Conservation (phyloP, 2,113 vertebrate species). For the Tretioscincus oriximinensis region DNA sequence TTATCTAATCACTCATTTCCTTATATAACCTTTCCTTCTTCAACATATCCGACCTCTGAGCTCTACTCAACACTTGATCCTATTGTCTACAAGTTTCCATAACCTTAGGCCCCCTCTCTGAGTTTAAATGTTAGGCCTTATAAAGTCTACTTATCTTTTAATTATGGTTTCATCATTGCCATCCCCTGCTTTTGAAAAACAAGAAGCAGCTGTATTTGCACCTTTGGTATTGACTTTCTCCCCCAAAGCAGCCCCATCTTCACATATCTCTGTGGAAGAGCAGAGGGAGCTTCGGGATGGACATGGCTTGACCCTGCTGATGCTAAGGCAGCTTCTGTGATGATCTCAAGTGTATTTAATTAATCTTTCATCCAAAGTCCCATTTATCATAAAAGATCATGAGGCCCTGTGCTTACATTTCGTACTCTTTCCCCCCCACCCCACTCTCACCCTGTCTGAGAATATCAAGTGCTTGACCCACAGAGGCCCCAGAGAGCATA, state of each 20-base stretch:
- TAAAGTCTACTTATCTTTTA: background rate
- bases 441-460: background rate
- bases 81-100: no score
- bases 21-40: no score
- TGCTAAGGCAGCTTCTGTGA: constrained; percentile 2
- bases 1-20: no score
- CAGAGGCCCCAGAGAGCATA: background rate
- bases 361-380: constrained; percentile 12
- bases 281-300: background rate
- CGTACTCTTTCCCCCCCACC: background rate
- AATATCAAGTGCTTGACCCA: background rate
- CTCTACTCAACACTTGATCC: no score
- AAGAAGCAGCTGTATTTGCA: background rate
- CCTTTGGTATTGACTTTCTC: background rate
- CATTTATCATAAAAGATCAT: constrained; percentile 5
- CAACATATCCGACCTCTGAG: no score
- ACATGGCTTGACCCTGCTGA: background rate
- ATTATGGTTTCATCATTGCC: no score
- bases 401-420: background rate
- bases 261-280: background rate
- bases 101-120: background rate
- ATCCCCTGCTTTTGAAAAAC: no score
- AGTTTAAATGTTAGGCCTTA: background rate
- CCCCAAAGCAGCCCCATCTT: background rate
- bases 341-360: constrained; percentile 17